A percentile compares a stretch with the other conserved stretches of the same genome.
These are phyloP conservation scores for Lamellibrachia luymesi DNA, from an alignment of 1,140 invertebrate genomes.

Conservation along the genomic window DNA sequence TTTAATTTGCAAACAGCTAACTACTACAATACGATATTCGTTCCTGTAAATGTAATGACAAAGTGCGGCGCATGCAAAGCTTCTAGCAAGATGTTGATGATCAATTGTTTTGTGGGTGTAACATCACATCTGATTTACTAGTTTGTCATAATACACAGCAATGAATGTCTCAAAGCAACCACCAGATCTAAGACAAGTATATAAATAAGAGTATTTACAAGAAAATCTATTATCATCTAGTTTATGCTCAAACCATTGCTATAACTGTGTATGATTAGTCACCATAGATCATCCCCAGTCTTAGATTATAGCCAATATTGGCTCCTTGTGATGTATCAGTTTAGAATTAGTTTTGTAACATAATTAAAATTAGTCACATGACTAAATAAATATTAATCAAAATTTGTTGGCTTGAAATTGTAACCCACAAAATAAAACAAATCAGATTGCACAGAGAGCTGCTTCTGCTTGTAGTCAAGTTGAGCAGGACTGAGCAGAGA, in stretches of 20 bases:
- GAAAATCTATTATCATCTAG: background rate
- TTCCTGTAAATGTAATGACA: background rate
- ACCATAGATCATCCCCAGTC: no score
- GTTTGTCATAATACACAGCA: background rate
- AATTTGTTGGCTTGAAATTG: background rate
- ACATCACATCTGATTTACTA: background rate
- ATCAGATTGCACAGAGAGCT: no score
- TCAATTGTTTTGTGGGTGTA: background rate
- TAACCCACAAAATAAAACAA: no score
- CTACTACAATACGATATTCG: background rate
- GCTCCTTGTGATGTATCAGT: no score
- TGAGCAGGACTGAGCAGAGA: no score
- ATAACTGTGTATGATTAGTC: no score
- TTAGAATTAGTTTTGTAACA: no score
- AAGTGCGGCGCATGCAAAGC: background rate
- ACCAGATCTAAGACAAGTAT: background rate
- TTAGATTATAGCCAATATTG: no score
- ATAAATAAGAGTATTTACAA: background rate
- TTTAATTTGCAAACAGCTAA: background rate
- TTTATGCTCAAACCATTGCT: no score
- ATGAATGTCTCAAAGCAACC: background rate
- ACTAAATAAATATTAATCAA: background rate
- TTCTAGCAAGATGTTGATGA: background rate
- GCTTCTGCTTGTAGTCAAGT: no score
- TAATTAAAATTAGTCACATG: background rate